Percentiles rank a stretch among this genome's conserved stretches.
These are phyloP conservation scores for Sarcophilus harrisii DNA, from an alignment of 2,797 vertebrate species.

Conservation along the genomic window DNA sequence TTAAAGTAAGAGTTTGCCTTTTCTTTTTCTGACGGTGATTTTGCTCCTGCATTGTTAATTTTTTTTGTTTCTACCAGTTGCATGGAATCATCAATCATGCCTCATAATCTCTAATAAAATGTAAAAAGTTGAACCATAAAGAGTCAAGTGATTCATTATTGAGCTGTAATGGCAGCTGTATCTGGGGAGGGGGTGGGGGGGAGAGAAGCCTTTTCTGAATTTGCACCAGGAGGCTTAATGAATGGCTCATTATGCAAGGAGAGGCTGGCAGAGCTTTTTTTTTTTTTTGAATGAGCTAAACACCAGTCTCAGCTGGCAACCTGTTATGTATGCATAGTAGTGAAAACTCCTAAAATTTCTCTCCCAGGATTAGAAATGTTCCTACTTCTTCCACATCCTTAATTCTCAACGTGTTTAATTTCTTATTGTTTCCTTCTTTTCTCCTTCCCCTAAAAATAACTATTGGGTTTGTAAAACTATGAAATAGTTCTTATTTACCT, in stretches of 20 bases:
- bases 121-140: conserved; percentile 73
- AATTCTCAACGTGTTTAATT: conserved; percentile 19
- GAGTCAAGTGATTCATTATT: conserved; percentile 79
- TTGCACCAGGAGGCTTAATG: conserved; percentile 78
- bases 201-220: conserved; percentile 77
- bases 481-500: background rate
- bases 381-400: conserved; percentile 23
- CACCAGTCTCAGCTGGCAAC: conserved; percentile 76
- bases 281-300: conserved; percentile 80
- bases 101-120: conserved; percentile 73
- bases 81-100: conserved; percentile 73
- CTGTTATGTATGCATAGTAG: conserved; percentile 69
- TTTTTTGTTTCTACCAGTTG: conserved; percentile 62
- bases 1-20: conserved; percentile 60
- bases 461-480: background rate
- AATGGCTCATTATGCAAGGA: conserved; percentile 80
- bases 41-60: conserved; percentile 60
- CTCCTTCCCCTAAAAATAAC: background rate
- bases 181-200: conserved; percentile 54
- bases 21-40: conserved; percentile 72
- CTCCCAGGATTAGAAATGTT: conserved; percentile 12
- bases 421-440: conserved; percentile 42
- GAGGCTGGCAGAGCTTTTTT: conserved; percentile 81
- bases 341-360: conserved; percentile 36
- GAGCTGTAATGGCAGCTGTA: conserved; percentile 79